Percentiles rank a stretch among this genome's conserved stretches.
Evolutionary conservation across 2,113 vertebrate genomes (phyloP).

Genomic region (Uropsilus gracilis): DNA sequence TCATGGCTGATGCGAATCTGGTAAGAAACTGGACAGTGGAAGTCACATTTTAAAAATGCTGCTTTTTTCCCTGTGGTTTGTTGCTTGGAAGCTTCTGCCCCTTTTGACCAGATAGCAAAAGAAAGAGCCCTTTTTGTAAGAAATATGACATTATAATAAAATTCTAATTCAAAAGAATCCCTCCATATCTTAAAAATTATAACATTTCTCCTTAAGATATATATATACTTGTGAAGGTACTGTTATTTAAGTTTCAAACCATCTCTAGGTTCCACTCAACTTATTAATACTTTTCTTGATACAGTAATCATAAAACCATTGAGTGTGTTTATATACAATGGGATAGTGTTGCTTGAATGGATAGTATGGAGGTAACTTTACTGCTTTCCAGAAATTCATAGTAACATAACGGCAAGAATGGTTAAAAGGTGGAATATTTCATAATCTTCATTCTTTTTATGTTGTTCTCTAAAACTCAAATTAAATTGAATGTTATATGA

Average conservation of each 20-base stretch:
- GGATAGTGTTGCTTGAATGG: background rate
- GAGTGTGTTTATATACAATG: background rate
- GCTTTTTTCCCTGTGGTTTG: too few species aligned
- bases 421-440: background rate
- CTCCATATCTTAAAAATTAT: background rate
- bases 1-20: too few species aligned
- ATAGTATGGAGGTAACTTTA: background rate
- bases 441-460: background rate
- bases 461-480: background rate
- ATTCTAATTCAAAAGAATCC: background rate
- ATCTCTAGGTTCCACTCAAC: background rate
- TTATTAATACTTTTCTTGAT: background rate
- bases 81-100: too few species aligned
- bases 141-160: constrained; percentile 16
- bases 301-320: background rate
- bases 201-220: background rate
- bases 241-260: constrained; percentile 36
- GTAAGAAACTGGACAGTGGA: too few species aligned
- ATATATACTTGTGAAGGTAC: too few species aligned
- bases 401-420: background rate
- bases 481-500: background rate
- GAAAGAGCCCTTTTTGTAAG: constrained; percentile 7
- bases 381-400: background rate
- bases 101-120: too few species aligned
- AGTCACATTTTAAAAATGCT: too few species aligned